A percentile compares a stretch with the other conserved stretches of the same genome.
These are phyloP conservation scores for Sebastes matsubarae DNA, from an alignment of 2,797 vertebrate genomes.

Conservation along the genomic window DNA sequence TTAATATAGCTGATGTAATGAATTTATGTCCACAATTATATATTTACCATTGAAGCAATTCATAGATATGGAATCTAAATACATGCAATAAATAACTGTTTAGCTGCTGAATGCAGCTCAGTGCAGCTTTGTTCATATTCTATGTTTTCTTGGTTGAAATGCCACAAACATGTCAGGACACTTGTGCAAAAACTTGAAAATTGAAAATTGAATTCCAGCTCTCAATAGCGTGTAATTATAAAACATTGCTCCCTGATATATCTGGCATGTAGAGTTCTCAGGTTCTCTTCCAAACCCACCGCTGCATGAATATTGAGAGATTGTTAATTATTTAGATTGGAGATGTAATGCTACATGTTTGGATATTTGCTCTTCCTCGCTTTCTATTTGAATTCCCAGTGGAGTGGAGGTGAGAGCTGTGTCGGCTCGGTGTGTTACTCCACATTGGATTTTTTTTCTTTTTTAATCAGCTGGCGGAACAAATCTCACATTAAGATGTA, in stretches of 20 bases:
- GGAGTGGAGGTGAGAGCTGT: constrained; percentile 46
- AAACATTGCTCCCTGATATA: not conserved
- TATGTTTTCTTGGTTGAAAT: not conserved
- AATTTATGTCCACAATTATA: not conserved
- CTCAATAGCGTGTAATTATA: constrained; percentile 21
- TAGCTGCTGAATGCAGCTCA: not conserved
- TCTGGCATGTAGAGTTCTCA: not conserved
- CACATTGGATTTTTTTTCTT: not conserved
- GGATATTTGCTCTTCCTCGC: constrained; percentile 62
- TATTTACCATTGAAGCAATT: not conserved
- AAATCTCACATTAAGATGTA: constrained; percentile 68
- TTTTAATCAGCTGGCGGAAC: constrained; percentile 60
- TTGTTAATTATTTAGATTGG: constrained; percentile 68
- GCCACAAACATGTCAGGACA: not conserved
- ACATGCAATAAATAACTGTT: not conserved
- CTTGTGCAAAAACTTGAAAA: not conserved
- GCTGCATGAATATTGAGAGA: constrained; percentile 45
- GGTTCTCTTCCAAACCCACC: not conserved
- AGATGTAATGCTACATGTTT: constrained; percentile 57
- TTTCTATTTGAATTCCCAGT: constrained; percentile 64
- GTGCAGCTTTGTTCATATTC: not conserved
- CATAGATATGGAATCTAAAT: not conserved
- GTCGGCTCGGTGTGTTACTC: constrained; percentile 6
- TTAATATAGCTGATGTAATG: not conserved
- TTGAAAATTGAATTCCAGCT: not conserved